Percentiles rank a stretch among this genome's conserved stretches.
phyloP scores from a whole-genome alignment of 2,888 invertebrate genomes.

The Hirtodrosophila confusa region DNA sequence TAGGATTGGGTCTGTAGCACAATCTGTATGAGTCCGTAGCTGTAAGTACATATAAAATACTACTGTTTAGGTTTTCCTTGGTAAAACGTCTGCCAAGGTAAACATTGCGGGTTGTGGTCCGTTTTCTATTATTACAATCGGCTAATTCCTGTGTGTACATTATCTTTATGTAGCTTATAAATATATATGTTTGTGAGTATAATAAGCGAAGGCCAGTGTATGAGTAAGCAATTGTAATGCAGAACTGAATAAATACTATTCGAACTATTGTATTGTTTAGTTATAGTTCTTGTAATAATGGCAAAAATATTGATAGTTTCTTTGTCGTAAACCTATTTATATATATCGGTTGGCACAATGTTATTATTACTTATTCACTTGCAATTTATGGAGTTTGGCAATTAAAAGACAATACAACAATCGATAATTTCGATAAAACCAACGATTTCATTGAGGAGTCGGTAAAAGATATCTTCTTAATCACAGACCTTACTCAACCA shows the following conservation, averaged over 20 bases:
- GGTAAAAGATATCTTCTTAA: background rate
- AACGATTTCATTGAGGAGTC: background rate
- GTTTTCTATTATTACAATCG: slow-evolving; percentile 9
- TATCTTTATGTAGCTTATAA: background rate
- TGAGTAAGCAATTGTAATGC: background rate
- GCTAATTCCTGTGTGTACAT: slow-evolving; percentile 1
- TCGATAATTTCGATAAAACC: background rate
- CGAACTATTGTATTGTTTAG: background rate
- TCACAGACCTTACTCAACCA: background rate
- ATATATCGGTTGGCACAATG: too few species aligned
- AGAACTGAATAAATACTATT: background rate
- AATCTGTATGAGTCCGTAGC: slow-evolving; percentile 22
- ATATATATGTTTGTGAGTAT: background rate
- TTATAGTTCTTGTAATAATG: too few species aligned
- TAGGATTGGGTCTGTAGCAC: slow-evolving; percentile 9
- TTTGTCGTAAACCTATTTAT: too few species aligned
- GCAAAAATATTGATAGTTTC: too few species aligned
- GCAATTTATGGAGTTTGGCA: background rate
- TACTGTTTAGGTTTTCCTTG: slow-evolving; percentile 23
- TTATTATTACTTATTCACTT: too few species aligned
- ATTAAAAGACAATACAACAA: background rate
- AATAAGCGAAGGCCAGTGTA: background rate
- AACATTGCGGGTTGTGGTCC: slow-evolving; percentile 19
- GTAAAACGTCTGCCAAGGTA: slow-evolving; percentile 29
- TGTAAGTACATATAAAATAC: slow-evolving; percentile 27